Evolutionary conservation across 2,797 vertebrate species (phyloP).

Genomic region (Sus cebifrons): DNA sequence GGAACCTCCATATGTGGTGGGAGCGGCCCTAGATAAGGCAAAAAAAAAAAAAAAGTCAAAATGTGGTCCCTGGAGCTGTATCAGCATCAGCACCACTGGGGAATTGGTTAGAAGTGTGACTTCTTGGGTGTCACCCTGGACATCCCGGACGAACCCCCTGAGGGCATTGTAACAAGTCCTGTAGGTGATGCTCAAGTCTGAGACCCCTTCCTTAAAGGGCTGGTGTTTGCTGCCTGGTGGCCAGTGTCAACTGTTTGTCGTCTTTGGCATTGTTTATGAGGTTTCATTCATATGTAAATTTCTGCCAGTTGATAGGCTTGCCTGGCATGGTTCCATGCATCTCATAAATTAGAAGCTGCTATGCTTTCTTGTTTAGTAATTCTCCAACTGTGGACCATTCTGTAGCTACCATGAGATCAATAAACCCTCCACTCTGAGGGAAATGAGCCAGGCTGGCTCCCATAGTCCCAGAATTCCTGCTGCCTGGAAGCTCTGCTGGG

Average conservation of each 20-base stretch:
- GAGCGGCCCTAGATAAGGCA: too few species aligned
- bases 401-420: conserved; percentile 40
- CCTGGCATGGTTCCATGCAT: conserved; percentile 37
- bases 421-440: conserved; percentile 58
- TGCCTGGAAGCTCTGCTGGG: neutral
- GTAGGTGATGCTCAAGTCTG: neutral
- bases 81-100: neutral
- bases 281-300: conserved; percentile 81
- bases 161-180: neutral
- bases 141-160: neutral
- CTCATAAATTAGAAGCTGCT: conserved; percentile 41
- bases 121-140: neutral
- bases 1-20: too few species aligned
- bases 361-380: conserved; percentile 71
- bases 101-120: neutral
- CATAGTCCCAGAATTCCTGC: neutral
- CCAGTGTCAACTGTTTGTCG: neutral
- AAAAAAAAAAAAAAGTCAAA: neutral
- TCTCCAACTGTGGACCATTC: conserved; percentile 46
- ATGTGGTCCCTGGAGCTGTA: neutral
- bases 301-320: conserved; percentile 73
- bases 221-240: neutral
- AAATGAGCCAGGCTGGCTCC: neutral
- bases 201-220: neutral
- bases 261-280: conserved; percentile 76